Conservation (phyloP, 2,113 vertebrate species). For the Aegotheles bennettii region DNA sequence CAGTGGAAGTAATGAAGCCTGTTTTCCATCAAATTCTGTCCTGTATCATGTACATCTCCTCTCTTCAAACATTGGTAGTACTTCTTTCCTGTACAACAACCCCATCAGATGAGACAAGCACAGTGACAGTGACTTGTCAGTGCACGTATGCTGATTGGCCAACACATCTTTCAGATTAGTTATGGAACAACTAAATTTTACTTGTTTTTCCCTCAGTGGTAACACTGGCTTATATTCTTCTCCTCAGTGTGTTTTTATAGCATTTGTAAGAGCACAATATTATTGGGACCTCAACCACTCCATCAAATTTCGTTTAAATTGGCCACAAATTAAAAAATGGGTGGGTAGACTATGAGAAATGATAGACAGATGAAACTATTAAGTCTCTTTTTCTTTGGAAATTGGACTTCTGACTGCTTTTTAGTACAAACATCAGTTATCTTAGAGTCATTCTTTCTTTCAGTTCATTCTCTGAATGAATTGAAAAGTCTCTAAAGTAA, state of each 20-base stretch:
- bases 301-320: not conserved
- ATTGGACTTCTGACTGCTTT: not conserved
- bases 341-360: not conserved
- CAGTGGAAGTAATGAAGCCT: not conserved
- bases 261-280: not conserved
- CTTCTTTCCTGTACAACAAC: not conserved
- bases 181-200: not conserved
- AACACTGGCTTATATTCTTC: not conserved
- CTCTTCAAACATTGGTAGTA: not conserved
- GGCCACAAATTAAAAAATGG: not conserved
- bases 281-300: not conserved
- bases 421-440: not conserved
- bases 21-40: not conserved
- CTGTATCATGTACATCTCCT: not conserved
- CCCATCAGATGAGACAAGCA: not conserved
- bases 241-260: not conserved
- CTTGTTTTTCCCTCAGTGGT: not conserved
- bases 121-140: not conserved
- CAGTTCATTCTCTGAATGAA: not conserved
- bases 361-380: not conserved
- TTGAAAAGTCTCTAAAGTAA: constrained; percentile 45
- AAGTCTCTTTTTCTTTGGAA: not conserved
- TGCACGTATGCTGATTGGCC: not conserved
- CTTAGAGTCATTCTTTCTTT: not conserved
- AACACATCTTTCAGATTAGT: not conserved